Percentiles rank a stretch among this genome's conserved stretches.
These are phyloP conservation scores for Scaeva pyrastri DNA, from an alignment of 2,888 invertebrate genomes.

Conservation along the genomic window DNA sequence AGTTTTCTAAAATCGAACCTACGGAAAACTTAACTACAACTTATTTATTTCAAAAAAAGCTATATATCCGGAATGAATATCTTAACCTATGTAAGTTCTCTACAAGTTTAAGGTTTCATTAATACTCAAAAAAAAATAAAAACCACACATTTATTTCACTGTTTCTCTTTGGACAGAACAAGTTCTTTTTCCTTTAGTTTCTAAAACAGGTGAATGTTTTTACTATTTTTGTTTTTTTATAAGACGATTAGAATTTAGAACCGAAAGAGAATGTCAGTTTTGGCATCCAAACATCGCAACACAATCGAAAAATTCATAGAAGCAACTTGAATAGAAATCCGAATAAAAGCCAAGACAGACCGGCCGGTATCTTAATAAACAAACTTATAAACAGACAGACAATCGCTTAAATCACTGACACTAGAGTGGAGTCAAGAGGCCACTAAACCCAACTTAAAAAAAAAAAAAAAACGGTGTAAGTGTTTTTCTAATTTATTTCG, in stretches of 20 bases:
- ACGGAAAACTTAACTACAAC: too few relatives aligned
- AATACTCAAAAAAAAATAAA: neutral
- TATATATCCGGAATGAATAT: too few relatives aligned
- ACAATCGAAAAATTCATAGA: neutral
- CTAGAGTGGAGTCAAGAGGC: neutral
- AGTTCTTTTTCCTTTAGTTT: neutral
- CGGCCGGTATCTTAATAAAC: conserved; percentile 6
- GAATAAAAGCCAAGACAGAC: neutral
- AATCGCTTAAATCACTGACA: neutral
- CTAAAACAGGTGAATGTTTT: conserved; percentile 15
- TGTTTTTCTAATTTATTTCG: conserved; percentile 4
- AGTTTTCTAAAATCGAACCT: too few relatives aligned
- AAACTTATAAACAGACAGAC: neutral
- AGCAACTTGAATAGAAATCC: neutral
- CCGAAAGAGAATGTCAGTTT: conserved; percentile 1
- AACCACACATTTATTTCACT: neutral
- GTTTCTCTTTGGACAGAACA: neutral
- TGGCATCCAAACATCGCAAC: neutral
- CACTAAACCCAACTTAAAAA: conserved; percentile 3
- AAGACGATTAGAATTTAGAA: neutral
- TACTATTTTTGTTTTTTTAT: neutral
- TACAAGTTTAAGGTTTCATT: neutral
- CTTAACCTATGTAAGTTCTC: neutral
- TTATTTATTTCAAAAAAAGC: neutral
- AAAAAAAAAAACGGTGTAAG: neutral